phyloP scores from a whole-genome alignment of 2,888 invertebrate genomes.

The Drosophila anomalipes region DNA sequence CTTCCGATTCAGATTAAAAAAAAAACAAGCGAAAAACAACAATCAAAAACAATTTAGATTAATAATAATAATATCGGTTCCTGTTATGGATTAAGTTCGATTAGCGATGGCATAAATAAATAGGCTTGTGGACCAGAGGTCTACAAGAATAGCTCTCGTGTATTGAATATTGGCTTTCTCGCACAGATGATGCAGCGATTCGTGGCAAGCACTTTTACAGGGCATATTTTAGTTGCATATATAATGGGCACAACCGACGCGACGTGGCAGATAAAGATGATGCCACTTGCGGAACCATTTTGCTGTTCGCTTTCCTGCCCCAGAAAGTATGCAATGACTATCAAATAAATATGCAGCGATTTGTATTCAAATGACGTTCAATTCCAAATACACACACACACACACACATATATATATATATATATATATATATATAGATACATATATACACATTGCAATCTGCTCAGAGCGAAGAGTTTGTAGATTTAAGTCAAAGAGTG shows the following conservation, averaged over 20 bases:
- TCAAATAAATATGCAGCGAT: constrained; percentile 60
- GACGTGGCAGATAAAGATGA: constrained; percentile 34
- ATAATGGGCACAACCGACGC: constrained; percentile 8
- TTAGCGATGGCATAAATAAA: too few species aligned
- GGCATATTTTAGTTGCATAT: background rate
- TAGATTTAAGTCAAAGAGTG: background rate
- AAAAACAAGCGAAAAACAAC: too few species aligned
- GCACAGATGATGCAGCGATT: background rate
- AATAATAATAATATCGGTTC: background rate
- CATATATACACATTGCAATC: constrained; percentile 16
- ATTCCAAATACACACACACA: constrained; percentile 15
- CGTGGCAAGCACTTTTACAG: background rate
- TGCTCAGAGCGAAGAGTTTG: constrained; percentile 11
- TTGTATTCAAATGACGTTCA: constrained; percentile 65
- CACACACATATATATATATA: background rate
- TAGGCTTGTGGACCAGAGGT: too few species aligned
- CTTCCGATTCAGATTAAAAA: background rate
- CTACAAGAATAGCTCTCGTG: background rate
- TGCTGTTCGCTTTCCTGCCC: constrained; percentile 13
- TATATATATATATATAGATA: background rate
- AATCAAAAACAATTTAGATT: background rate
- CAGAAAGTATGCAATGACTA: constrained; percentile 50
- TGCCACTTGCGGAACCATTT: constrained; percentile 36
- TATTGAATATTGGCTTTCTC: background rate
- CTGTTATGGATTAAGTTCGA: too few species aligned